Evolutionary conservation across 2,113 vertebrate genomes (phyloP).

Genomic region (Puma concolor): DNA sequence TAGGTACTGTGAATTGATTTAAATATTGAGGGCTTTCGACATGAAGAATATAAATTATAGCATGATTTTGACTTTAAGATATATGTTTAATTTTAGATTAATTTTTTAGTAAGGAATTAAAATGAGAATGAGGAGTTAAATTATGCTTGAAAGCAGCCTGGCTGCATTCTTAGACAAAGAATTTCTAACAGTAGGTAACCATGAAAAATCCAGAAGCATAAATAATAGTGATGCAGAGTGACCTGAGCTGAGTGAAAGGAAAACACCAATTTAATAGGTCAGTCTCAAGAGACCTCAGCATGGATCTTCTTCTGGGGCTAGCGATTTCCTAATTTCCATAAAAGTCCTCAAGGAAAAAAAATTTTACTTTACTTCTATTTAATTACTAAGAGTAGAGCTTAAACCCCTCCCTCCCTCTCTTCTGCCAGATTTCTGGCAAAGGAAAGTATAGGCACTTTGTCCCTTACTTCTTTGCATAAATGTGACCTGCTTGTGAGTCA

Average conservation of each 20-base stretch:
- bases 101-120: neutral
- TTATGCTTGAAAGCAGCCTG: neutral
- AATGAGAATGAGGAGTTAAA: neutral
- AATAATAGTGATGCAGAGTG: neutral
- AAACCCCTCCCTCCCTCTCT: neutral
- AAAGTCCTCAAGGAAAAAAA: neutral
- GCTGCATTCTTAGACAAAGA: neutral
- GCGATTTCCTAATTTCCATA: neutral
- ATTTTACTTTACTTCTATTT: neutral
- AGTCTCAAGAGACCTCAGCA: neutral
- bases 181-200: neutral
- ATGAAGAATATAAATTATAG: neutral
- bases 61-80: neutral
- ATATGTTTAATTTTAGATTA: neutral
- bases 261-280: neutral
- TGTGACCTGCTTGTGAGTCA: constrained; percentile 43
- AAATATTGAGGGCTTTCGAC: neutral
- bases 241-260: neutral
- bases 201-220: neutral
- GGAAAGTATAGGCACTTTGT: neutral
- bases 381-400: neutral
- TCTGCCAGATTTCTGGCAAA: neutral
- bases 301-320: neutral
- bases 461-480: neutral
- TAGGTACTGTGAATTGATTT: neutral